phyloP scores from a whole-genome alignment of 1,140 invertebrate species.

The Melitaea cinxia region DNA sequence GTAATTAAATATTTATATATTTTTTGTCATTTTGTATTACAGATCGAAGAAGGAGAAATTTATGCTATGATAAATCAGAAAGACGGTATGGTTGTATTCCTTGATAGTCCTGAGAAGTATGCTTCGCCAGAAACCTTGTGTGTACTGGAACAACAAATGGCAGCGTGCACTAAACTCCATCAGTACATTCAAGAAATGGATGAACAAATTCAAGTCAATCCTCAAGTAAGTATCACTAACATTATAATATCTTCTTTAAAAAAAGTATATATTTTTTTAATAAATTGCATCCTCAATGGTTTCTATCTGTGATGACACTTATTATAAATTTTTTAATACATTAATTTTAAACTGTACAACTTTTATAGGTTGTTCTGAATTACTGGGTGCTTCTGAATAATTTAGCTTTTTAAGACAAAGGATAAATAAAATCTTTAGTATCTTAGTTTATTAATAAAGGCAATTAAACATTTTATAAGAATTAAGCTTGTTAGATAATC shows the following conservation, averaged over 20 bases:
- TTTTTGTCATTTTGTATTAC: conserved; percentile 19
- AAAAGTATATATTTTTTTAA: no score
- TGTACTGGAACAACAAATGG: conserved; percentile 94
- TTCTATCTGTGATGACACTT: no score
- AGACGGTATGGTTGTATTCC: conserved; percentile 98
- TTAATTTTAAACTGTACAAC: no score
- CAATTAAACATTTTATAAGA: no score
- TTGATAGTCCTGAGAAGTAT: conserved; percentile 97
- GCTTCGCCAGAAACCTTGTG: conserved; percentile 93
- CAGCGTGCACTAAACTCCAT: conserved; percentile 92
- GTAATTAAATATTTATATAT: neutral
- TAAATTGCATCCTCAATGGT: no score
- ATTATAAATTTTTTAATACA: no score
- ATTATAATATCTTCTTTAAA: neutral
- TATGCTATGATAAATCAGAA: conserved; percentile 98
- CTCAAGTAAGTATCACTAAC: conserved; percentile 81
- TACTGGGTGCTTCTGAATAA: no score
- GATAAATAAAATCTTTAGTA: no score
- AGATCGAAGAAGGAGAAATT: conserved; percentile 99
- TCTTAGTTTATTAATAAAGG: no score
- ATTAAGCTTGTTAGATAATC: no score
- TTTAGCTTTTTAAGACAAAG: no score
- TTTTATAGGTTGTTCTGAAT: no score
- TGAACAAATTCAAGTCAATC: conserved; percentile 95
- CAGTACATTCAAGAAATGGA: conserved; percentile 95